These are phyloP conservation scores for Verasper variegatus DNA, from an alignment of 2,113 vertebrate genomes.

Conservation along the genomic window DNA sequence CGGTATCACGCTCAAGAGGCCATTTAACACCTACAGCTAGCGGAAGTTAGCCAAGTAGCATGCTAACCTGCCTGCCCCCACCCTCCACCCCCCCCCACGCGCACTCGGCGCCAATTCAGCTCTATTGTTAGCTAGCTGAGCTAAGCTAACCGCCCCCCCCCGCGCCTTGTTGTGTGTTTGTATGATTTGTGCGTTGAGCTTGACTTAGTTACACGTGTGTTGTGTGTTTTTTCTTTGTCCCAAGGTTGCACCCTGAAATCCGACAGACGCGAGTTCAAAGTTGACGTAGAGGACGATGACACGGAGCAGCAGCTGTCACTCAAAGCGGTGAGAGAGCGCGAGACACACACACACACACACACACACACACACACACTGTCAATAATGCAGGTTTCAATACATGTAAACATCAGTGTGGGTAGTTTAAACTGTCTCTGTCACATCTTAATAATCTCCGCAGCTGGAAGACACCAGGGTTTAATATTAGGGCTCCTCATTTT, in stretches of 20 bases:
- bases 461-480: too few relatives aligned
- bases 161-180: not conserved
- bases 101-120: slow-evolving; percentile 59
- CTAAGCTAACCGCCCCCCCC: not conserved
- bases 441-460: too few relatives aligned
- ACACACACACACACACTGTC: too few relatives aligned
- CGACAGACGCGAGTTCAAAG: slow-evolving; percentile 81
- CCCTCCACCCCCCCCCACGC: too few relatives aligned
- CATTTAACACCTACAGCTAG: not conserved
- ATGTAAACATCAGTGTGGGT: too few relatives aligned
- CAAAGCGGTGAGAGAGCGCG: slow-evolving; percentile 79
- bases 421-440: too few relatives aligned
- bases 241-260: slow-evolving; percentile 81
- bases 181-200: not conserved
- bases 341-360: too few relatives aligned
- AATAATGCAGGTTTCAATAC: too few relatives aligned
- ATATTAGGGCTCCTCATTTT: not conserved
- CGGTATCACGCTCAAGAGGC: slow-evolving; percentile 2
- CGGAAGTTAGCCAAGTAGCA: not conserved
- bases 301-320: slow-evolving; percentile 85
- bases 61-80: not conserved
- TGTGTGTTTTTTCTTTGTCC: not conserved
- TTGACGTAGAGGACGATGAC: slow-evolving; percentile 82
- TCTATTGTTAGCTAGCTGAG: slow-evolving; percentile 68
- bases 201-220: not conserved